These are phyloP conservation scores for Chelonoidis abingdonii DNA, from an alignment of 2,113 vertebrate genomes.

Conservation along the genomic window DNA sequence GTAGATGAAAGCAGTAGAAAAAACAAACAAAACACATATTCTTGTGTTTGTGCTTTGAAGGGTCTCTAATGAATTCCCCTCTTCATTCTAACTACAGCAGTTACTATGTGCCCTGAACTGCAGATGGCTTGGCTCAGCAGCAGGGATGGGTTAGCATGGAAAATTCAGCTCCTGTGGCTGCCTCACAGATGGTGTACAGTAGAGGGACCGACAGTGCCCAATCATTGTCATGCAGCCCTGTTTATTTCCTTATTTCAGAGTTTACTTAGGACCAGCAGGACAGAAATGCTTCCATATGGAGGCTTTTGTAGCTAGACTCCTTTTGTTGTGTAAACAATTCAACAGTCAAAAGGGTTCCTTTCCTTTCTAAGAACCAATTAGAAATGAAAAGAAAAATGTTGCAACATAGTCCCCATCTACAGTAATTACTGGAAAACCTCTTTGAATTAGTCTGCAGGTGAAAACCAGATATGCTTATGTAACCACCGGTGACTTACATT, in stretches of 20 bases:
- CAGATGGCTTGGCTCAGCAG: slow-evolving; percentile 56
- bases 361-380: background rate
- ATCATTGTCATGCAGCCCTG: slow-evolving; percentile 54
- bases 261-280: background rate
- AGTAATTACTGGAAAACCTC: background rate
- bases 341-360: background rate
- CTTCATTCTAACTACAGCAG: slow-evolving; percentile 32
- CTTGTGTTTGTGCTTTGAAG: background rate
- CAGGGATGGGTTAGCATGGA: slow-evolving; percentile 35
- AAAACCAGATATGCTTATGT: background rate
- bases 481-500: background rate
- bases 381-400: background rate
- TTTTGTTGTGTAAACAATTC: background rate
- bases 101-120: background rate
- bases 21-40: background rate
- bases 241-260: slow-evolving; percentile 9
- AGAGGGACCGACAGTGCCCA: background rate
- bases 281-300: background rate
- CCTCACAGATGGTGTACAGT: slow-evolving; percentile 64
- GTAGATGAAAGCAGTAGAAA: background rate
- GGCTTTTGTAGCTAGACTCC: background rate
- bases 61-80: slow-evolving; percentile 16
- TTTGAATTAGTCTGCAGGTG: background rate
- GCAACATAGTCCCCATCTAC: background rate
- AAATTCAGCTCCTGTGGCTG: slow-evolving; percentile 15